phyloP scores from a whole-genome alignment of 2,113 vertebrate species.

The Ahaetulla prasina region DNA sequence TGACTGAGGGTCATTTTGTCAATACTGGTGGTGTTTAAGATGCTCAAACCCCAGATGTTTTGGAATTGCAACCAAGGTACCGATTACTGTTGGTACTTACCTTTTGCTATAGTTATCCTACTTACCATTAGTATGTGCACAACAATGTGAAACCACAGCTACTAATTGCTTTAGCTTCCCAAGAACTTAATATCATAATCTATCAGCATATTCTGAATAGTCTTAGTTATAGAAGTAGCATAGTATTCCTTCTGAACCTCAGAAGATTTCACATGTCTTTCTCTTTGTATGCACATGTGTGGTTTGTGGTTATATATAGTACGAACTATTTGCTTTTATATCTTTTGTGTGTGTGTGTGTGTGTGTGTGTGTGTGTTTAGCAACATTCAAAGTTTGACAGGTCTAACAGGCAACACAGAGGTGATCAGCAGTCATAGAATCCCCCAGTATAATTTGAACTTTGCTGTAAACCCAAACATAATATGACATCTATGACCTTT shows the following conservation, averaged over 20 bases:
- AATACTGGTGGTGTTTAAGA: not conserved
- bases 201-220: not conserved
- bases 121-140: not conserved
- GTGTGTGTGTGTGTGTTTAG: not conserved
- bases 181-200: not conserved
- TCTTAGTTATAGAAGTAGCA: not conserved
- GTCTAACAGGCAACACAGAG: not conserved
- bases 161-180: not conserved
- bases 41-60: not conserved
- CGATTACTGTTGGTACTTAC: not conserved
- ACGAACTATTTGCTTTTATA: not conserved
- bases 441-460: not conserved
- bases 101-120: not conserved
- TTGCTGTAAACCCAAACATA: not conserved
- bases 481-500: slow-evolving; percentile 10
- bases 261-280: not conserved
- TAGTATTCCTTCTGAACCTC: not conserved
- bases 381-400: not conserved
- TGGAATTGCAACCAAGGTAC: not conserved
- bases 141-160: not conserved
- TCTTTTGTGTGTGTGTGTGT: not conserved
- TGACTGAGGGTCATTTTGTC: not conserved
- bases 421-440: not conserved
- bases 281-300: not conserved
- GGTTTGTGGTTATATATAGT: not conserved